Conservation (phyloP, 23 tunicate species). For the Aplidium turbinatum region DNA sequence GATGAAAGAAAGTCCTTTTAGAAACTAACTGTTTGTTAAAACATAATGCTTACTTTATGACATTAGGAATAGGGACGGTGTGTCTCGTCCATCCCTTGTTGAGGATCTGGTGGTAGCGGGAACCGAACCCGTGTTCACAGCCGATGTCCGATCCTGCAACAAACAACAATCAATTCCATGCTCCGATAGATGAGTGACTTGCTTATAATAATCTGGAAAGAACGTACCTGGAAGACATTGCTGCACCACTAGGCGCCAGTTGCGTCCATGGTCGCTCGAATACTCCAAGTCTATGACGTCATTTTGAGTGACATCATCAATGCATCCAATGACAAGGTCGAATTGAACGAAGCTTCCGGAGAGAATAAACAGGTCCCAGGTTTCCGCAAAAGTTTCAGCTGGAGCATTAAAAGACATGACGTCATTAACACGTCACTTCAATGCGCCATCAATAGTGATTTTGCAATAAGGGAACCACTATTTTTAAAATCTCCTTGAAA, state of each 20-base stretch:
- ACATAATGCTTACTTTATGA: constrained; percentile 30
- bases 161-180: neutral
- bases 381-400: constrained; percentile 51
- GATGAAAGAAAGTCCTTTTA: no score
- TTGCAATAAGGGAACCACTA: no score
- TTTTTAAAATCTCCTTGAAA: no score
- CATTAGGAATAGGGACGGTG: constrained; percentile 44
- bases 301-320: constrained; percentile 6
- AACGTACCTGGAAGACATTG: constrained; percentile 63
- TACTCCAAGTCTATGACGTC: constrained; percentile 50
- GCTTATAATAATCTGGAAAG: neutral
- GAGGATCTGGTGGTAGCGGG: constrained; percentile 36
- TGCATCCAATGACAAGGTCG: constrained; percentile 66
- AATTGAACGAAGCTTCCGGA: constrained; percentile 81
- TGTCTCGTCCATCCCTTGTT: constrained; percentile 74
- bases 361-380: constrained; percentile 68
- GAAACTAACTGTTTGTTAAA: neutral
- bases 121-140: constrained; percentile 63
- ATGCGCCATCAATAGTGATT: no score
- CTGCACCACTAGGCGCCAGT: constrained; percentile 60
- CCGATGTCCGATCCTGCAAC: constrained; percentile 30
- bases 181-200: neutral
- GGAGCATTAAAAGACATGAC: no score
- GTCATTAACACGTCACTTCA: no score
- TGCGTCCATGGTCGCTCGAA: constrained; percentile 59